Base-by-base conservation (phyloP, 2,113 vertebrate species). In the Corvus hawaiiensis region DNA sequence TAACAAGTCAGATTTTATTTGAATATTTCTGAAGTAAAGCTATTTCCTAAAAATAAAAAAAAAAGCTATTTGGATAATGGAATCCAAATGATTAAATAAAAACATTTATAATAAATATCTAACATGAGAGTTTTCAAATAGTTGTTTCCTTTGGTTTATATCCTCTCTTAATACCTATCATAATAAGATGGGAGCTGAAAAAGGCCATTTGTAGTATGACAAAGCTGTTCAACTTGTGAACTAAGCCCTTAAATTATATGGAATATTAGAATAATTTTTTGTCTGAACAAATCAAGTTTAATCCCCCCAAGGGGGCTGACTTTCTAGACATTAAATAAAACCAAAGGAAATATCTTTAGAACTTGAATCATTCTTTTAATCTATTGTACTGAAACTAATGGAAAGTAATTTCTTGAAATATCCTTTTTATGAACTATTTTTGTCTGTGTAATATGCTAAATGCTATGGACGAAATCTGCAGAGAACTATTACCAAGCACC, bases 401-500 rank as follows among this genome's bases (percentile, higher is more conserved):
- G 80, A 26, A 93, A 88, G 73, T 81, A 59, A 80, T 76, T 81
- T 84, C 51, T 87, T 82, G 35, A 87, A 73, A 43, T 58, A 18
- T 64, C 33, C 18, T 83, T 67, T 89, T 94, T 84, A 81, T 71
- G 23, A 92, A 63, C 28, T 48, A 16, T 20, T 68, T 92, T 84
- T 74, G 51, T 84, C 54, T 83, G n/a, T 61, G 73, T 94, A 78
- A 89, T 80, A 78, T 83, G 33, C n/a, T 72, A 66, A 46, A 76
- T 68, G 24, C 43, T 90, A n/a, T 33, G 48, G 43, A 73, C 69
- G 22, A 79, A 84, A 75, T 87, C 73, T 95, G 44, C 67, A 79
- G 89, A 86, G 51, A 83, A 54, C 41, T 88, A 83, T 89, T 39
- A 87, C 54, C 59, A 91, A 87, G 26, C 73, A 93, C 94, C 91